phyloP scores from a whole-genome alignment of 2,888 invertebrate species.

The Andrena trimmerana region DNA sequence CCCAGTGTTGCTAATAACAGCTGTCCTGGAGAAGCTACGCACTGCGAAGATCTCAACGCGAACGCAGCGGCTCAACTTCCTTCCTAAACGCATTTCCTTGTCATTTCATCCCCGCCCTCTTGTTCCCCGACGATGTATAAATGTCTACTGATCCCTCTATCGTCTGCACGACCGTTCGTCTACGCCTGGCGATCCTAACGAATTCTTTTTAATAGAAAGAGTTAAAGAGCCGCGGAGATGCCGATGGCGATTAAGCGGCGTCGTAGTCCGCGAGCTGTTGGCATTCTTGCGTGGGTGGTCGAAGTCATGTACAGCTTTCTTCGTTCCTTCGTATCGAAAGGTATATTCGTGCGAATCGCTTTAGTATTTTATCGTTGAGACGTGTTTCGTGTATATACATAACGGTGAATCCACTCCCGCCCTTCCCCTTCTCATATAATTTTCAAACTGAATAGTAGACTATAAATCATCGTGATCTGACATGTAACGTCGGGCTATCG shows the following conservation, averaged over 20 bases:
- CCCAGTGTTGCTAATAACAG: constrained; percentile 66
- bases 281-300: constrained; percentile 33
- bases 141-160: not conserved
- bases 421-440: not conserved
- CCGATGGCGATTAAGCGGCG: constrained; percentile 34
- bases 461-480: constrained; percentile 2
- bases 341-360: constrained; percentile 44
- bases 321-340: constrained; percentile 35
- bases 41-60: constrained; percentile 74
- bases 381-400: constrained; percentile 40
- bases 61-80: constrained; percentile 69
- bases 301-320: constrained; percentile 57
- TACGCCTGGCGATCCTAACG: not conserved
- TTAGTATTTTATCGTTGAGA: constrained; percentile 42
- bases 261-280: constrained; percentile 28
- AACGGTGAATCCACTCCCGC: constrained; percentile 5
- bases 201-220: not conserved
- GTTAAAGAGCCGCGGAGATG: constrained; percentile 20
- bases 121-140: constrained; percentile 26
- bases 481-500: not conserved
- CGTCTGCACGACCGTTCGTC: constrained; percentile 30
- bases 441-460: constrained; percentile 29
- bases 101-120: not conserved
- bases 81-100: constrained; percentile 58
- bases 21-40: constrained; percentile 54